phyloP scores from a whole-genome alignment of 1,140 invertebrate species.

The Stegodyphus mimosarum region DNA sequence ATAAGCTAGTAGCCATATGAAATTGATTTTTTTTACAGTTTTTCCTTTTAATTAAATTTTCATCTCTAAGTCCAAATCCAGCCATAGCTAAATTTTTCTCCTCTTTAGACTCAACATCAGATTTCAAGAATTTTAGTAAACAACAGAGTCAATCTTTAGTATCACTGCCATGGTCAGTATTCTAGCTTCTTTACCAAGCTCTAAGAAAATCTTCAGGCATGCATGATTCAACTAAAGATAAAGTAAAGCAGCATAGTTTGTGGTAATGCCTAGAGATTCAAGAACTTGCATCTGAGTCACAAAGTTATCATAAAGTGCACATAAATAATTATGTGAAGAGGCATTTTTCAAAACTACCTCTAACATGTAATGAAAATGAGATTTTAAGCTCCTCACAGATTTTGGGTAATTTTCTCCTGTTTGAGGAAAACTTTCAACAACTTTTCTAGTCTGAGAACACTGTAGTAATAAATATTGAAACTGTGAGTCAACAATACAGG shows the following conservation, averaged over 20 bases:
- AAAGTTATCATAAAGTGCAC: conserved; percentile 63
- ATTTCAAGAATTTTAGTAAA: conserved; percentile 15
- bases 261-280: conserved; percentile 64
- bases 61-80: conserved; percentile 2
- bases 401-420: conserved; percentile 60
- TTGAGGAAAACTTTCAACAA: conserved; percentile 61
- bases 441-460: conserved; percentile 13
- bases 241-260: conserved; percentile 64
- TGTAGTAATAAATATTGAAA: conserved; percentile 62
- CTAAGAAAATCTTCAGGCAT: conserved; percentile 65
- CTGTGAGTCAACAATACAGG: conserved; percentile 62
- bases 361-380: conserved; percentile 55
- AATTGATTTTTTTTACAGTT: neutral
- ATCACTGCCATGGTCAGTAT: neutral
- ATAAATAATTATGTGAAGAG: conserved; percentile 1
- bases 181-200: conserved; percentile 61
- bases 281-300: conserved; percentile 65
- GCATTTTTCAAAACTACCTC: conserved; percentile 13
- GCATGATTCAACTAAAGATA: conserved; percentile 66
- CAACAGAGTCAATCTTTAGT: neutral
- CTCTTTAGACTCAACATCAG: conserved; percentile 2
- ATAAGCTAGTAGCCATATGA: neutral
- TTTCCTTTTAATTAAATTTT: neutral
- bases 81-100: neutral
- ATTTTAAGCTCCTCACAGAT: conserved; percentile 28